Evolutionary conservation across 2,888 invertebrate species (phyloP).

Genomic region (Amphipoea lucens): DNA sequence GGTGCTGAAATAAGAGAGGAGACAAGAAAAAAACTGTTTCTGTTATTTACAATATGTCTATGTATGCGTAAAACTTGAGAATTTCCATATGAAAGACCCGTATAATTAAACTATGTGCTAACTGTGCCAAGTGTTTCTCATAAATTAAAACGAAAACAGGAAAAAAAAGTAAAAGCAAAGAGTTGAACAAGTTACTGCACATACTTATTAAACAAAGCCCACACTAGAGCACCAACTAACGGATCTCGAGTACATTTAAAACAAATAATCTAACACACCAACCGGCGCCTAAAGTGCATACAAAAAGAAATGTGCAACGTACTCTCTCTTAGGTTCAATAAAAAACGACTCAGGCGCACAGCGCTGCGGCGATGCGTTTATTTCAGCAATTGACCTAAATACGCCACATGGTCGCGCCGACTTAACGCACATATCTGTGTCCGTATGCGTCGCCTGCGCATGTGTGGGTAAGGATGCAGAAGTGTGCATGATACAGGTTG

Average conservation of each 20-base stretch:
- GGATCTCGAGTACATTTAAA: constrained; percentile 62
- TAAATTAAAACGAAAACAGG: constrained; percentile 36
- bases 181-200: constrained; percentile 37
- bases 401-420: constrained; percentile 82
- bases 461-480: constrained; percentile 70
- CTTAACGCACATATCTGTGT: constrained; percentile 73
- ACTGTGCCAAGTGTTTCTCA: constrained; percentile 36
- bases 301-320: constrained; percentile 70
- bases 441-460: constrained; percentile 62
- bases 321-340: constrained; percentile 76
- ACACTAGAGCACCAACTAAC: constrained; percentile 60
- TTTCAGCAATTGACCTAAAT: constrained; percentile 89
- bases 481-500: constrained; percentile 74
- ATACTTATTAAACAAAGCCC: constrained; percentile 37
- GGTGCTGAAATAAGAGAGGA: background rate
- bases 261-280: constrained; percentile 67
- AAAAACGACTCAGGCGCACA: constrained; percentile 70
- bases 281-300: constrained; percentile 73
- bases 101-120: background rate
- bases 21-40: background rate
- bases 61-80: background rate
- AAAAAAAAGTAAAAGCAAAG: constrained; percentile 48
- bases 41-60: background rate
- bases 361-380: constrained; percentile 79
- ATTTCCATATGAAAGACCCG: background rate